A percentile compares a stretch with the other conserved stretches of the same genome.
phyloP scores from a whole-genome alignment of 2,113 vertebrate genomes.

The Corythornis cristatus region DNA sequence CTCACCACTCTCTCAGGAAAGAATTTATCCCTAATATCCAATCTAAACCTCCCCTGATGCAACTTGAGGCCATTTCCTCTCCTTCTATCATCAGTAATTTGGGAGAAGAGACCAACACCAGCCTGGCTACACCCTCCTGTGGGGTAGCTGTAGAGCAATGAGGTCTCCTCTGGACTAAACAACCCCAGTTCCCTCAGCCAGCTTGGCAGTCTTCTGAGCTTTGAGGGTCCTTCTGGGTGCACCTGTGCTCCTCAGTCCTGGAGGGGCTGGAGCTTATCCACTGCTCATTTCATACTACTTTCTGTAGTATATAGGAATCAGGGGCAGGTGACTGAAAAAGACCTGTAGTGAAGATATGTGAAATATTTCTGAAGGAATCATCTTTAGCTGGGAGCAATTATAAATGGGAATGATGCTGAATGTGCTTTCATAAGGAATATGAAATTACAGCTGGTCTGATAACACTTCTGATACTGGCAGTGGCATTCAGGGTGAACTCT shows the following conservation, averaged over 20 bases:
- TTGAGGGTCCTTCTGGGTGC: neutral
- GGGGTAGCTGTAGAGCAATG: too few species aligned
- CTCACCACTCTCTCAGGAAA: too few species aligned
- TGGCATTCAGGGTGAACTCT: neutral
- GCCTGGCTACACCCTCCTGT: too few species aligned
- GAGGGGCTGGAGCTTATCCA: neutral
- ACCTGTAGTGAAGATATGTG: neutral
- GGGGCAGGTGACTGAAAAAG: slow-evolving; percentile 6
- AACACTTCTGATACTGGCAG: slow-evolving; percentile 18
- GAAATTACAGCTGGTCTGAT: neutral
- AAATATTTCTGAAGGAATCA: slow-evolving; percentile 27
- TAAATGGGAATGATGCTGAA: slow-evolving; percentile 29
- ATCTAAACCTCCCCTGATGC: too few species aligned
- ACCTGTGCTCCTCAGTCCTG: neutral
- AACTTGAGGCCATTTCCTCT: too few species aligned
- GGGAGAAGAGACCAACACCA: too few species aligned
- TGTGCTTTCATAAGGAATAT: slow-evolving; percentile 41
- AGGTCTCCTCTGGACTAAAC: too few species aligned
- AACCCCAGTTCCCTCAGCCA: too few species aligned
- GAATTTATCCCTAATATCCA: too few species aligned
- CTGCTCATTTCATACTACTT: neutral
- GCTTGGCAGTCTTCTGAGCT: neutral
- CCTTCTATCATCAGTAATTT: too few species aligned
- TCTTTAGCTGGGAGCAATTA: slow-evolving; percentile 20
- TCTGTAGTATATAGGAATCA: neutral